These are phyloP conservation scores for Rhodeus uyekii DNA, from an alignment of 2,797 vertebrate species.

Conservation along the genomic window DNA sequence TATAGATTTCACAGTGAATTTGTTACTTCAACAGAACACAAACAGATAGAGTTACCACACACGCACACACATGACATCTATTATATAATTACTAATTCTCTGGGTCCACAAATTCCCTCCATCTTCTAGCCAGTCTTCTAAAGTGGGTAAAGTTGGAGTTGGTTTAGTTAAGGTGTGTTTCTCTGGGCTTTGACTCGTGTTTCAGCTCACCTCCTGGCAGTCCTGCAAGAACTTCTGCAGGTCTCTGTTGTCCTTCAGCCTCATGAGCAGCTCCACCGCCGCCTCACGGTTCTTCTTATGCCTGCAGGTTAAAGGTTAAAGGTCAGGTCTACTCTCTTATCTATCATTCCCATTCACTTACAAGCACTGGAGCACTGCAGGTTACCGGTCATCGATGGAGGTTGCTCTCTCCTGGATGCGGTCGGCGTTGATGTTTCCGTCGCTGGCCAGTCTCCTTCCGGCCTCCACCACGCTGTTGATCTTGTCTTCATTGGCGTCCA, in stretches of 20 bases:
- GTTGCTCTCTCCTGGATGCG: constrained; percentile 90
- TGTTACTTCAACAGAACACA: background rate
- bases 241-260: constrained; percentile 95
- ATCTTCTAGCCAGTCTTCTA: background rate
- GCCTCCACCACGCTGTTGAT: constrained; percentile 92
- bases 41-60: background rate
- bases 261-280: constrained; percentile 90
- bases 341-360: background rate
- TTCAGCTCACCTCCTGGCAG: constrained; percentile 90
- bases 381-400: constrained; percentile 95
- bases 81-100: constrained; percentile 1
- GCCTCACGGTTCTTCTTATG: constrained; percentile 81
- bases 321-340: background rate
- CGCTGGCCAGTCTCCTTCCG: constrained; percentile 89
- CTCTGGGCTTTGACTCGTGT: background rate
- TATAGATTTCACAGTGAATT: background rate
- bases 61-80: background rate
- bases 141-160: background rate
- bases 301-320: constrained; percentile 53
- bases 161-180: background rate
- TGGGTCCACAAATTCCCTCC: background rate
- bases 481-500: constrained; percentile 99
- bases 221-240: constrained; percentile 98
- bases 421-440: constrained; percentile 89
- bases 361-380: too few relatives aligned